phyloP scores from a whole-genome alignment of 2,888 invertebrate genomes.

The Selenia dentaria region DNA sequence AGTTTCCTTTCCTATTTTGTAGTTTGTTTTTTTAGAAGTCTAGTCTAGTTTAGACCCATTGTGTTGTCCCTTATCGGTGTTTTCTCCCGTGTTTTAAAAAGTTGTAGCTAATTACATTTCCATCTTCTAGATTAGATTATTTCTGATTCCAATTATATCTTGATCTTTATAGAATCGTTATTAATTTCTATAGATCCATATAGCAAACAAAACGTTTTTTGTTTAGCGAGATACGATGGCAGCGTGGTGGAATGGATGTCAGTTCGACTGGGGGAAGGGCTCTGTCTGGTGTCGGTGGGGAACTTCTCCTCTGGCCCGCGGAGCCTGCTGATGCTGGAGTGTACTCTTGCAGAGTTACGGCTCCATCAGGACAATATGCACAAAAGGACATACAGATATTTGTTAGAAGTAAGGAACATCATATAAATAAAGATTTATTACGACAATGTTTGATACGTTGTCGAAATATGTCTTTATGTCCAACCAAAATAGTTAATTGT shows the following conservation, averaged over 20 bases:
- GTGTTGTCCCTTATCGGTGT: conserved; percentile 9
- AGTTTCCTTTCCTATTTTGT: conserved; percentile 59
- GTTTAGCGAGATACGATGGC: conserved; percentile 73
- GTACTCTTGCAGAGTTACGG: conserved; percentile 91
- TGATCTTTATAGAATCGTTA: too few relatives aligned
- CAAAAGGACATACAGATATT: conserved; percentile 90
- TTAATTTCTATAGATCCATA: too few relatives aligned
- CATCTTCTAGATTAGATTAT: too few relatives aligned
- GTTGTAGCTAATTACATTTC: too few relatives aligned
- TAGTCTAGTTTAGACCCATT: conserved; percentile 13
- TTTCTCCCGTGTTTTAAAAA: too few relatives aligned
- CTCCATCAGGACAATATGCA: conserved; percentile 89
- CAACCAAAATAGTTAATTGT: too few relatives aligned
- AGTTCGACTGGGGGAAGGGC: conserved; percentile 55
- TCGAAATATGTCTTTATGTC: too few relatives aligned
- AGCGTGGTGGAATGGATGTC: conserved; percentile 64
- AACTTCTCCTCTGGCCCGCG: conserved; percentile 81
- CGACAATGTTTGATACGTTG: too few relatives aligned
- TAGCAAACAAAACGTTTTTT: background rate
- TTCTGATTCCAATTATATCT: too few relatives aligned
- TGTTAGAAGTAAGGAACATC: conserved; percentile 88
- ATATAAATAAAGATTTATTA: too few relatives aligned
- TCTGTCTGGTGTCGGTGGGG: conserved; percentile 57
- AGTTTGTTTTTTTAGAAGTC: conserved; percentile 13
- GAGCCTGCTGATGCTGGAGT: conserved; percentile 88